Evolutionary conservation across 2,888 invertebrate species (phyloP).

Genomic region (Theretra japonica): DNA sequence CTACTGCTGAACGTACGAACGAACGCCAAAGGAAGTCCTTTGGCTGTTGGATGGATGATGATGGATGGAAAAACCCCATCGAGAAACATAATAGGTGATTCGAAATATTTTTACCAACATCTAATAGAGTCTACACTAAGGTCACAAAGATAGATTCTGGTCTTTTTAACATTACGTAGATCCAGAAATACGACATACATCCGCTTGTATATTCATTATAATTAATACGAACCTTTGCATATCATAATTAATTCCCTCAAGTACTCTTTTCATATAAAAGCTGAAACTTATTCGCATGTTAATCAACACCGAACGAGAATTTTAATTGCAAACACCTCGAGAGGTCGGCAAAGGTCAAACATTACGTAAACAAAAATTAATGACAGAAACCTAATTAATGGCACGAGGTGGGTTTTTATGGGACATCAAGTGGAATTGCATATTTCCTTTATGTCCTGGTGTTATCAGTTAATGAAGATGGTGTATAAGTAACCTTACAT

Average conservation of each 20-base stretch:
- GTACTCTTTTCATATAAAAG: slow-evolving; percentile 1
- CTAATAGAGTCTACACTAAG: no score
- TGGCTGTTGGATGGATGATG: no score
- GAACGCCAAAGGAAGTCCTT: no score
- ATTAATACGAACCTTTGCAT: not conserved
- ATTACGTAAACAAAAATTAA: slow-evolving; percentile 19
- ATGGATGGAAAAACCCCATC: no score
- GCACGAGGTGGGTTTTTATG: slow-evolving; percentile 7
- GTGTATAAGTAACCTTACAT: not conserved
- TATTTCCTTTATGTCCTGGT: slow-evolving; percentile 16
- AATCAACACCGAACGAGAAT: slow-evolving; percentile 14
- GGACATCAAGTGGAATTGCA: slow-evolving; percentile 11
- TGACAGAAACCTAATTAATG: slow-evolving; percentile 2
- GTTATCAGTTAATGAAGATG: not conserved
- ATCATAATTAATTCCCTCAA: not conserved
- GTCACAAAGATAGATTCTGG: no score
- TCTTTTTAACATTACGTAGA: no score
- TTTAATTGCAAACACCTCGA: slow-evolving; percentile 17
- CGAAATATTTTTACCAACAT: no score
- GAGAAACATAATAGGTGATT: no score
- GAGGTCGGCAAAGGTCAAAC: not conserved
- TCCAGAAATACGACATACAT: not conserved
- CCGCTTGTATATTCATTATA: not conserved
- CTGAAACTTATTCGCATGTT: slow-evolving; percentile 2
- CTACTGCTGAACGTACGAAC: no score